A percentile compares a stretch with the other conserved stretches of the same genome.
Evolutionary conservation across 2,113 vertebrate species (phyloP).

Genomic region (Lutjanus erythropterus): DNA sequence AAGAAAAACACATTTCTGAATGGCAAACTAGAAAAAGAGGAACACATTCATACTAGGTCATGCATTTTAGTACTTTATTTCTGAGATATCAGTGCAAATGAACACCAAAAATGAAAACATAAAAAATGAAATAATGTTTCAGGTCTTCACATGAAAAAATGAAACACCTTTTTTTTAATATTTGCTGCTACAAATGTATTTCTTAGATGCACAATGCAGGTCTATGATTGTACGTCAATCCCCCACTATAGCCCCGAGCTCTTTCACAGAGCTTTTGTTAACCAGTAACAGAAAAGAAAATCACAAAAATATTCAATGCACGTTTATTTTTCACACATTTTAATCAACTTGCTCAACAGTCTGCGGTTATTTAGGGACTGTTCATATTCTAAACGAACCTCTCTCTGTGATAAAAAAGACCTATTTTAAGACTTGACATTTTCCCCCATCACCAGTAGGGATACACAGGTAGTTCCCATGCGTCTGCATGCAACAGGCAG

Average conservation of each 20-base stretch:
- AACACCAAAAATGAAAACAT: slow-evolving; percentile 87
- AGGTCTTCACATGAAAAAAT: slow-evolving; percentile 83
- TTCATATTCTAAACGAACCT: slow-evolving; percentile 79
- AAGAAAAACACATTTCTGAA: not conserved
- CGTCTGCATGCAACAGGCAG: slow-evolving; percentile 89
- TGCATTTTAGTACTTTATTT: slow-evolving; percentile 89
- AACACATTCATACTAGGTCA: slow-evolving; percentile 75
- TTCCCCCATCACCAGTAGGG: slow-evolving; percentile 83
- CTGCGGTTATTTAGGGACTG: slow-evolving; percentile 79
- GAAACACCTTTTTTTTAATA: slow-evolving; percentile 70
- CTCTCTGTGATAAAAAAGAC: slow-evolving; percentile 78
- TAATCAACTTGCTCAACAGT: slow-evolving; percentile 79
- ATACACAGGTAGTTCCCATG: slow-evolving; percentile 88
- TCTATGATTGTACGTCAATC: slow-evolving; percentile 82
- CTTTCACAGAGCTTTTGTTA: slow-evolving; percentile 75
- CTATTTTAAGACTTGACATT: slow-evolving; percentile 87
- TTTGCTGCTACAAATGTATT: slow-evolving; percentile 84
- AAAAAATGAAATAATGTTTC: slow-evolving; percentile 83
- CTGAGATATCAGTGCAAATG: slow-evolving; percentile 89
- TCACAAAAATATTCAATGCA: slow-evolving; percentile 83
- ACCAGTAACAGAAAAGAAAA: slow-evolving; percentile 81
- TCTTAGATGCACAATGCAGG: slow-evolving; percentile 82
- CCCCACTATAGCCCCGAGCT: slow-evolving; percentile 71
- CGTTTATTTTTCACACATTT: slow-evolving; percentile 82
- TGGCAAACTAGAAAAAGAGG: slow-evolving; percentile 55